phyloP scores from a whole-genome alignment of 2,888 invertebrate genomes.

The Sialis fuliginosa region DNA sequence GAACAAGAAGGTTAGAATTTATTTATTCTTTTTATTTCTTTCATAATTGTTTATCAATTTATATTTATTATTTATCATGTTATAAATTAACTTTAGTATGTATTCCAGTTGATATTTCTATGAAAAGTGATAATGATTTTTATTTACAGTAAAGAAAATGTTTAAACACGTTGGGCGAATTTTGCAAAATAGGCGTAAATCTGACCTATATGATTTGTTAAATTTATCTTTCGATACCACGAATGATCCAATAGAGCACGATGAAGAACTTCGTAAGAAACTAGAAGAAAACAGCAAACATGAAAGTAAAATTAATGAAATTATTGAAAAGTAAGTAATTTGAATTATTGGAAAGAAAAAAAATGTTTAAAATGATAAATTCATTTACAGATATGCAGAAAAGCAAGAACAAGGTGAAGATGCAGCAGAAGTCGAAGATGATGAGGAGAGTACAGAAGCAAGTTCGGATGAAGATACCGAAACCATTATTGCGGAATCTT shows the following conservation, averaged over 20 bases:
- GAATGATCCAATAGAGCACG: not conserved
- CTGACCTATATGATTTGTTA: not conserved
- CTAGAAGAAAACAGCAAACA: not conserved
- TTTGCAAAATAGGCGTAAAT: not conserved
- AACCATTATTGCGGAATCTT: not conserved
- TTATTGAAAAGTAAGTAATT: not conserved
- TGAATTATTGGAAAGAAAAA: not conserved
- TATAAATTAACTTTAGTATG: not conserved
- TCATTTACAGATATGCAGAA: not conserved
- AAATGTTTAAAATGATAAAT: not conserved
- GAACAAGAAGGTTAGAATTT: not conserved
- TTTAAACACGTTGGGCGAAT: not conserved
- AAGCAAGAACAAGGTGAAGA: constrained; percentile 1
- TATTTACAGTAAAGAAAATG: not conserved
- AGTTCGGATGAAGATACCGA: not conserved
- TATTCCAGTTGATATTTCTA: not conserved
- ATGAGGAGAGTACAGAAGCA: not conserved
- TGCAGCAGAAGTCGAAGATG: not conserved
- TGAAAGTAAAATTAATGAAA: not conserved
- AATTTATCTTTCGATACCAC: not conserved
- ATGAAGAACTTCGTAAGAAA: not conserved
- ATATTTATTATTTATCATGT: not conserved
- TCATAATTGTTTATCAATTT: not conserved
- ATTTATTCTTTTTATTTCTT: not conserved
- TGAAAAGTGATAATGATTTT: not conserved